phyloP scores from a whole-genome alignment of 1,140 invertebrate genomes.

The Hyles euphorbiae region DNA sequence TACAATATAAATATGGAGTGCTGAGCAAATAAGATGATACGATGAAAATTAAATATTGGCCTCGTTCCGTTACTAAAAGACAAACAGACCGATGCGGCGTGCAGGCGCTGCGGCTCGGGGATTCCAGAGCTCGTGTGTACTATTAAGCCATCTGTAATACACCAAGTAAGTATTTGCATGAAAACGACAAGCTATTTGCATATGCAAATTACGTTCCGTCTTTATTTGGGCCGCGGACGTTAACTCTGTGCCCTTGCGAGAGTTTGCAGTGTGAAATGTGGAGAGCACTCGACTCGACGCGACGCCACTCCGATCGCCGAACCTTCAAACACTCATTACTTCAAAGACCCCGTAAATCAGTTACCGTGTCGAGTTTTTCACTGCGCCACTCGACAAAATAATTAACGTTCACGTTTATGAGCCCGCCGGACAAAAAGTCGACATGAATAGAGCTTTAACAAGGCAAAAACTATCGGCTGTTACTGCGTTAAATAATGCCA shows the following conservation, averaged over 20 bases:
- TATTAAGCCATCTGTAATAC: conserved; percentile 70
- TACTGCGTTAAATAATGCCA: conserved; percentile 40
- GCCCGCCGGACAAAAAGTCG: conserved; percentile 25
- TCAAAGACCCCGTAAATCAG: conserved; percentile 26
- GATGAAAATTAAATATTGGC: conserved; percentile 18
- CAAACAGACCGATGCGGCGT: conserved; percentile 8
- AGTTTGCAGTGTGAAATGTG: conserved; percentile 25
- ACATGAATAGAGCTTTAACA: conserved; percentile 46
- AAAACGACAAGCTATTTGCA: conserved; percentile 65
- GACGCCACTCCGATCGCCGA: conserved; percentile 24
- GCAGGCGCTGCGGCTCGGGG: conserved; percentile 29
- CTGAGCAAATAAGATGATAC: conserved; percentile 1
- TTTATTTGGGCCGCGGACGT: conserved; percentile 66
- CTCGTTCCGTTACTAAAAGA: conserved; percentile 9
- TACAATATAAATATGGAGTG: background rate
- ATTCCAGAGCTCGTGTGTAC: conserved; percentile 53
- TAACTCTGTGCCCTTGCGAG: conserved; percentile 59
- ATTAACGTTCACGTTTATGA: conserved; percentile 33
- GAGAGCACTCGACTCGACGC: conserved; percentile 16
- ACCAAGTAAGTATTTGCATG: conserved; percentile 64
- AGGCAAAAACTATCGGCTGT: conserved; percentile 40
- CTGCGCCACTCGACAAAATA: conserved; percentile 25
- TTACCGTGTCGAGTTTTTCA: conserved; percentile 27
- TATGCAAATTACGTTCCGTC: conserved; percentile 71
- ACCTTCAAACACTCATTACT: conserved; percentile 36